Conservation (phyloP, 1,140 invertebrate species). For the Stenopsyche tienmushanensis region DNA sequence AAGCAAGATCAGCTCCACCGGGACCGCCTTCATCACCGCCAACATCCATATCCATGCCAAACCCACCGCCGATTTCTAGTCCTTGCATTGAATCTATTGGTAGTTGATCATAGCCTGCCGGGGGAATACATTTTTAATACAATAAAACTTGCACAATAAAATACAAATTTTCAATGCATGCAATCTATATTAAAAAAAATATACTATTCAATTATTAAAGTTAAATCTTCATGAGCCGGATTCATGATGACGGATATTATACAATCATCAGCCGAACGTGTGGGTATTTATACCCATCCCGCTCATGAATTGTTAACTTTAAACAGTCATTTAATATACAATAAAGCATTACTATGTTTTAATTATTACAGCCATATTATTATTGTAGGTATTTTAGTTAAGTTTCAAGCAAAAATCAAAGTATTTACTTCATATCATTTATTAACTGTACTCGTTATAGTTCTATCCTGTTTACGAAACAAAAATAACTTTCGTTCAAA, state of each 20-base stretch:
- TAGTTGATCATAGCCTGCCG: constrained; percentile 91
- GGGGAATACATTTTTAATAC: constrained; percentile 16
- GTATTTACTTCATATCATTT: too few relatives aligned
- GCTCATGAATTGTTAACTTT: neutral
- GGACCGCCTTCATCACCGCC: constrained; percentile 71
- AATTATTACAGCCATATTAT: too few relatives aligned
- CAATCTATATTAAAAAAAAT: neutral
- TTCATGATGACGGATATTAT: too few relatives aligned
- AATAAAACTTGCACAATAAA: neutral
- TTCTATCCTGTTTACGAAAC: too few relatives aligned
- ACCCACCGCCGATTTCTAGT: constrained; percentile 80
- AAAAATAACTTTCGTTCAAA: too few relatives aligned
- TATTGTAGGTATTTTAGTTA: too few relatives aligned
- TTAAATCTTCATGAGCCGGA: too few relatives aligned
- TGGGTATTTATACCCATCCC: too few relatives aligned
- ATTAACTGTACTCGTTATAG: too few relatives aligned
- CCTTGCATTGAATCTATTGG: constrained; percentile 96
- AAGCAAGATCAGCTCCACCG: constrained; percentile 79
- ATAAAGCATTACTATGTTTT: neutral
- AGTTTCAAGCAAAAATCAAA: too few relatives aligned
- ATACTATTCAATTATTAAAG: neutral
- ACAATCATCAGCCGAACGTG: neutral
- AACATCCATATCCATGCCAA: constrained; percentile 85
- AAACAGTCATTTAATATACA: neutral
- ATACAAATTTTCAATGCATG: neutral